Base-by-base conservation (phyloP, 2,113 vertebrate genomes). In the Empidonax traillii region DNA sequence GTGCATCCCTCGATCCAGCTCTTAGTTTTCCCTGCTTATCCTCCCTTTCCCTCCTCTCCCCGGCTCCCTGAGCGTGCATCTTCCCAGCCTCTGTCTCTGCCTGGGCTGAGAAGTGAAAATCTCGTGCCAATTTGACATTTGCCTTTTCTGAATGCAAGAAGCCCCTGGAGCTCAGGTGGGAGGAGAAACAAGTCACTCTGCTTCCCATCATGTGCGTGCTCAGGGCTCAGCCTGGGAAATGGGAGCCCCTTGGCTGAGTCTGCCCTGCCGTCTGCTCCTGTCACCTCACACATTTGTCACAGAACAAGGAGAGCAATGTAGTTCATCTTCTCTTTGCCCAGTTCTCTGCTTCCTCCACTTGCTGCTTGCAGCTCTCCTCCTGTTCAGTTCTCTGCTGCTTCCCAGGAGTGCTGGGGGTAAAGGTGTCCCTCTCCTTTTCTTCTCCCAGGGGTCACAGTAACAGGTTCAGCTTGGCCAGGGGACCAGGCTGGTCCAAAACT, bases 171-270 rank as follows among this genome's bases (percentile, higher is more conserved):
- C 59, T 86, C 53, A 67, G 72, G 87, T 89, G 76, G 85, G 76
- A 83, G 90, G 84, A 83, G 63, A 82, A 79, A 53, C 47, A 31
- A 85, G 33, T 66, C 52, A 11, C 39, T 52, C 39, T 68, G 5
- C 80, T 90, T 74, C 62, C 80, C 46, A 37, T 67, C 53, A 12
- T 47, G 59, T 16, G 66, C 16, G 24, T 3, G 3, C 79, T 93
- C 46, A 2, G 68, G 59, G 58, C 77, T 83, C 62, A 63, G 89
- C 61, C 66, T 93, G 87, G 85, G 91, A 87, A 95, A 65, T 37
- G 31, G 35, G 84, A 87, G 88, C 43, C 83, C 79, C 74, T 80
- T 72, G 87, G 69, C 71, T 21, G 77, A 33, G 14, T 67, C 17
- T 79, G 72, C 27, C 22, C 56, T 27, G 55, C 52, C 9, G 0